These are phyloP conservation scores for Brachionus koreanus DNA, from an alignment of 1,140 invertebrate species.

Conservation along the genomic window DNA sequence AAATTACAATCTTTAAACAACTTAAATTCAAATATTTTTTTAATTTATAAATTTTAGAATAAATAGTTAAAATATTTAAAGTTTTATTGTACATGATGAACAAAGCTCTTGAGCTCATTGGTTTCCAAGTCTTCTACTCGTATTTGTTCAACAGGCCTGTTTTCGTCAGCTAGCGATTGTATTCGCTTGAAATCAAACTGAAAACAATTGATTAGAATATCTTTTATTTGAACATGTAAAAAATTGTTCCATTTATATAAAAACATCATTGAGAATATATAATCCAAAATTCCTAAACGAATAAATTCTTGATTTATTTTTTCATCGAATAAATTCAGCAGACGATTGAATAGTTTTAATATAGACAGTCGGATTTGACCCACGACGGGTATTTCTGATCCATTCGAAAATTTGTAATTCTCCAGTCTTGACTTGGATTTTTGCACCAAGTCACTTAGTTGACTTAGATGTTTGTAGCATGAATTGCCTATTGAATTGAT, in stretches of 20 bases:
- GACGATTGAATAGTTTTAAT: background rate
- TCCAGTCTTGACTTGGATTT: background rate
- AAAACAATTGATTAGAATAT: constrained; percentile 25
- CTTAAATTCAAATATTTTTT: background rate
- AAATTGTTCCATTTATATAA: constrained; percentile 44
- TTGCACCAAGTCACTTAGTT: background rate
- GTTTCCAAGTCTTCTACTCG: constrained; percentile 22
- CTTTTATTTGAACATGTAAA: constrained; percentile 31
- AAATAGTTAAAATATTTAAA: background rate
- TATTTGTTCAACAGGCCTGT: background rate
- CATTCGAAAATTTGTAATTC: constrained; percentile 10
- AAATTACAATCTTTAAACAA: constrained; percentile 44
- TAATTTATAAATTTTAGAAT: background rate
- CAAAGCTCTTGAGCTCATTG: background rate
- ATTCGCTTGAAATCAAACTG: constrained; percentile 9
- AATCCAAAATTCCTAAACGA: background rate
- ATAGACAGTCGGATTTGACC: background rate
- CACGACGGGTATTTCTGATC: background rate
- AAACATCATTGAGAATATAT: constrained; percentile 22
- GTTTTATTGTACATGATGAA: constrained; percentile 18
- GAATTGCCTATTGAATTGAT: background rate
- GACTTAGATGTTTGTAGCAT: background rate
- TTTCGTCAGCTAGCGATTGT: background rate
- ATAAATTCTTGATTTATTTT: background rate
- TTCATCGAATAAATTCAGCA: background rate